A percentile compares a stretch with the other conserved stretches of the same genome.
These are phyloP conservation scores for Dysmachus trigonus DNA, from an alignment of 2,888 invertebrate genomes.

Conservation along the genomic window DNA sequence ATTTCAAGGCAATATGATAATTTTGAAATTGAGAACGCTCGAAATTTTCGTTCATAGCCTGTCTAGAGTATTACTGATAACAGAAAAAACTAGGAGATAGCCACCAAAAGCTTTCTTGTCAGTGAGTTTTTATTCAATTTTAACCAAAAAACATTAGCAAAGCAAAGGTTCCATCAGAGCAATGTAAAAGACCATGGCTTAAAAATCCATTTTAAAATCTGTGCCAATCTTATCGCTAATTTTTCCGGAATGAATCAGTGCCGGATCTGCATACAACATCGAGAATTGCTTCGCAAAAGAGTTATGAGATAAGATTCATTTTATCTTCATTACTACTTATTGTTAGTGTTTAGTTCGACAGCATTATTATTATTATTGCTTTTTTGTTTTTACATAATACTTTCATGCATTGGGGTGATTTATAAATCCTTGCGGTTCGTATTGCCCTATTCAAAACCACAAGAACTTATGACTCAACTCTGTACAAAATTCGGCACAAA, in stretches of 20 bases:
- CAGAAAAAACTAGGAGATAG: no score
- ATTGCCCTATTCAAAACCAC: no score
- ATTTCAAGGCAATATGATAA: no score
- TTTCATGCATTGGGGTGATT: no score
- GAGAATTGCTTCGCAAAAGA: background rate
- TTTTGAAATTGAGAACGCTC: no score
- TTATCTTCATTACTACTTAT: background rate
- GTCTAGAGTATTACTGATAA: no score
- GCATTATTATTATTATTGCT: background rate
- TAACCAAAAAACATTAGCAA: background rate
- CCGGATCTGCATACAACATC: background rate
- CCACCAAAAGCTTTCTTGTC: background rate
- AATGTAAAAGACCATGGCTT: background rate
- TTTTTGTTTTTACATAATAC: no score
- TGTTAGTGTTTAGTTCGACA: background rate
- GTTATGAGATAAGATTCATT: background rate
- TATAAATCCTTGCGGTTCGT: no score
- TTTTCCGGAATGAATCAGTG: background rate
- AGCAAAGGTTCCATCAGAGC: background rate
- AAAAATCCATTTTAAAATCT: background rate
- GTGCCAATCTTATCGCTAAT: background rate
- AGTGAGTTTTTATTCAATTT: background rate
- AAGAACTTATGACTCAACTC: no score
- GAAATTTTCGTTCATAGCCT: no score
- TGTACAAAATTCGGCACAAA: no score